Conservation (phyloP, 2,797 vertebrate species). For the Buceros bicornis region DNA sequence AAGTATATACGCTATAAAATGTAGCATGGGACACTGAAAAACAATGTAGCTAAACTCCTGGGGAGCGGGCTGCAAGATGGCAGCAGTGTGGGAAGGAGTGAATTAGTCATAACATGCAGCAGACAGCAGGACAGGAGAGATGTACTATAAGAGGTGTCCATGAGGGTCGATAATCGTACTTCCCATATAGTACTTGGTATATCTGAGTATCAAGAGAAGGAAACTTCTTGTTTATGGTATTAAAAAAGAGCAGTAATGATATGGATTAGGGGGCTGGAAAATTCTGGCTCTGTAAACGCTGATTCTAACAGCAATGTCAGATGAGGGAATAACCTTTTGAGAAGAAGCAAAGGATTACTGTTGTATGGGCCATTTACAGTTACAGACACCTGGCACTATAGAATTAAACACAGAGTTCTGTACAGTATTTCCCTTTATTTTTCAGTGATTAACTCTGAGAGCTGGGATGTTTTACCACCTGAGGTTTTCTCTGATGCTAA, state of each 20-base stretch:
- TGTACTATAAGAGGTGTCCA: neutral
- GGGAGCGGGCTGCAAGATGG: neutral
- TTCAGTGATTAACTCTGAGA: conserved; percentile 27
- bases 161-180: neutral
- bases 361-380: neutral
- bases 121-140: neutral
- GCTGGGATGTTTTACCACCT: neutral
- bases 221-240: neutral
- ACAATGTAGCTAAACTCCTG: neutral
- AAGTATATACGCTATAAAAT: neutral
- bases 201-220: neutral
- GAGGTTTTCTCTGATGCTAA: conserved; percentile 44
- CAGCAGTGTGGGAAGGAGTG: neutral
- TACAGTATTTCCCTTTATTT: neutral
- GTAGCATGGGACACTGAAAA: neutral
- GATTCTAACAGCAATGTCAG: neutral
- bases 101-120: neutral
- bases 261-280: neutral
- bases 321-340: neutral
- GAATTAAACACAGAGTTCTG: neutral
- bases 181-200: neutral
- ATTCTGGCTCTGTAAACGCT: neutral
- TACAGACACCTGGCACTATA: neutral
- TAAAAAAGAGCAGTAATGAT: neutral
- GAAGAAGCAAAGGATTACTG: neutral